These are phyloP conservation scores for Stomatorhinus ivindoensis DNA, from an alignment of 2,113 vertebrate genomes.

Conservation along the genomic window DNA sequence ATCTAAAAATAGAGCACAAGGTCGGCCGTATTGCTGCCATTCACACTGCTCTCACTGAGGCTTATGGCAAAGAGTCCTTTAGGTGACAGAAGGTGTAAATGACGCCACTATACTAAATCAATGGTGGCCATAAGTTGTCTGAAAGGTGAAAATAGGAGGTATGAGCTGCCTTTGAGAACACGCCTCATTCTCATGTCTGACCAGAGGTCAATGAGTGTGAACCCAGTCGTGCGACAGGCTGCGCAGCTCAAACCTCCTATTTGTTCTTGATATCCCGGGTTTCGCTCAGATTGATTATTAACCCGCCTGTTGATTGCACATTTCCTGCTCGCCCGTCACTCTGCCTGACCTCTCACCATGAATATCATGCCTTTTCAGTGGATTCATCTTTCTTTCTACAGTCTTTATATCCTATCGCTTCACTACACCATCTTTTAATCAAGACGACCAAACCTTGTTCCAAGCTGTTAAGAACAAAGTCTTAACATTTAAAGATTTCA, in stretches of 20 bases:
- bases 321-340: constrained; percentile 38
- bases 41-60: background rate
- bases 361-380: background rate
- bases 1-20: background rate
- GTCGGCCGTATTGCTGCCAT: background rate
- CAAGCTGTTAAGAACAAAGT: background rate
- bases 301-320: constrained; percentile 41
- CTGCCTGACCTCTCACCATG: too few species aligned
- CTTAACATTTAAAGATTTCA: background rate
- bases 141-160: too few species aligned
- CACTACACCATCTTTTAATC: background rate
- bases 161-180: constrained; percentile 3
- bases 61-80: background rate
- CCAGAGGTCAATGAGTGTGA: background rate
- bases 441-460: background rate
- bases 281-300: constrained; percentile 78
- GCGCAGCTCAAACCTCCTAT: constrained; percentile 45
- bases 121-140: background rate
- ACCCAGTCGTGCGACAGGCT: constrained; percentile 10
- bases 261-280: constrained; percentile 51
- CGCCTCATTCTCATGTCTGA: background rate
- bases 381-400: background rate
- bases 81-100: background rate
- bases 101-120: background rate
- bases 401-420: background rate